Conservation (phyloP, 2,113 vertebrate genomes). For the Megaleporinus macrocephalus region DNA sequence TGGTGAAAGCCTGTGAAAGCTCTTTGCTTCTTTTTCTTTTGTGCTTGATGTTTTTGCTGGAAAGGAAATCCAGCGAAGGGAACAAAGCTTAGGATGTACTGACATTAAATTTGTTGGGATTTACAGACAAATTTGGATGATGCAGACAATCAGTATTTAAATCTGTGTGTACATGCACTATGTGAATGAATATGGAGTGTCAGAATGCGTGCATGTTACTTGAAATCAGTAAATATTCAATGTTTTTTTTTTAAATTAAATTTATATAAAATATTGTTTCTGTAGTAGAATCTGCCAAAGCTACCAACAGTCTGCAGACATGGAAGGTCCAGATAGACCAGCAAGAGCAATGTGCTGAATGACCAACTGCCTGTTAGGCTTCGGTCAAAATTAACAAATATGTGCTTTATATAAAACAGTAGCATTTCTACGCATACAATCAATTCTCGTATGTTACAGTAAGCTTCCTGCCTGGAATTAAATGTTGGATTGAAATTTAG, state of each 20-base stretch:
- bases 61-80: neutral
- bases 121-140: neutral
- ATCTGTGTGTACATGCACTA: neutral
- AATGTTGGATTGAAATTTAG: neutral
- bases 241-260: too few species aligned
- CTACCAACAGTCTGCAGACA: too few species aligned
- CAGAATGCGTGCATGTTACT: too few species aligned
- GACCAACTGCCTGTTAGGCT: neutral
- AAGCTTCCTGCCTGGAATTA: too few species aligned
- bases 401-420: neutral
- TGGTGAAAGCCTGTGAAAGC: slow-evolving; percentile 35
- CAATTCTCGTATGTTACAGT: too few species aligned
- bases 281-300: too few species aligned
- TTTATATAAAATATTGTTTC: too few species aligned
- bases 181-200: neutral
- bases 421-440: slow-evolving; percentile 4
- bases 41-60: neutral
- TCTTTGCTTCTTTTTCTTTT: slow-evolving; percentile 3
- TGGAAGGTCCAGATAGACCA: too few species aligned
- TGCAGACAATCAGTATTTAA: neutral
- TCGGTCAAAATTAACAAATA: neutral
- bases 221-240: too few species aligned
- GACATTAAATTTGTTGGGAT: neutral
- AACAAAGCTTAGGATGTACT: neutral
- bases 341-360: neutral